Conservation (phyloP, 2,113 vertebrate species). For the Sisor rabdophorus region DNA sequence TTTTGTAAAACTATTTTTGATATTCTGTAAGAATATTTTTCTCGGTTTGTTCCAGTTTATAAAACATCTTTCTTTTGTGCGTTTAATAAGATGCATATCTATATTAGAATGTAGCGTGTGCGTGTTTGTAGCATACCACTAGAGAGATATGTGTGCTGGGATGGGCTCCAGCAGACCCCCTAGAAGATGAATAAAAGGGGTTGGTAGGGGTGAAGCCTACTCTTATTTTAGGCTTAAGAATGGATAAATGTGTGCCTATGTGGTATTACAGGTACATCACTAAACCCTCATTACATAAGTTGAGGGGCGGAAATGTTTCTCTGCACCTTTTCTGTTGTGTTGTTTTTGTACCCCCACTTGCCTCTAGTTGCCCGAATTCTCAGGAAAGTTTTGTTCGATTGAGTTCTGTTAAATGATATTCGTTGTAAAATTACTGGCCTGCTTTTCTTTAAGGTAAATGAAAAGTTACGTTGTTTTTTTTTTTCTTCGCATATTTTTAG, state of each 20-base stretch:
- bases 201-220: too few species aligned
- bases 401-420: neutral
- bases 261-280: neutral
- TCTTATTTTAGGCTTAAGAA: too few species aligned
- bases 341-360: neutral
- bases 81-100: constrained; percentile 17
- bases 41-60: constrained; percentile 3
- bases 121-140: constrained; percentile 9
- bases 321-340: neutral
- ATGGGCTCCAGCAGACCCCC: too few species aligned
- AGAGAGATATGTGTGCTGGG: neutral
- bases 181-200: too few species aligned
- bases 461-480: constrained; percentile 20
- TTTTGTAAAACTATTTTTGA: constrained; percentile 23
- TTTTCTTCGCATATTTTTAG: constrained; percentile 79
- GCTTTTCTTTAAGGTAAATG: neutral
- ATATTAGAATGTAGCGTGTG: constrained; percentile 27
- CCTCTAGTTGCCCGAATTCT: neutral
- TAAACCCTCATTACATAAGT: neutral
- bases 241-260: neutral
- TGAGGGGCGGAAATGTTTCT: neutral
- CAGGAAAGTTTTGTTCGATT: constrained; percentile 30
- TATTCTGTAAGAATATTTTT: constrained; percentile 21
- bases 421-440: neutral
- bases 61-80: constrained; percentile 18